Conservation (phyloP, 2,888 invertebrate species). For the Rotaria macrura region DNA sequence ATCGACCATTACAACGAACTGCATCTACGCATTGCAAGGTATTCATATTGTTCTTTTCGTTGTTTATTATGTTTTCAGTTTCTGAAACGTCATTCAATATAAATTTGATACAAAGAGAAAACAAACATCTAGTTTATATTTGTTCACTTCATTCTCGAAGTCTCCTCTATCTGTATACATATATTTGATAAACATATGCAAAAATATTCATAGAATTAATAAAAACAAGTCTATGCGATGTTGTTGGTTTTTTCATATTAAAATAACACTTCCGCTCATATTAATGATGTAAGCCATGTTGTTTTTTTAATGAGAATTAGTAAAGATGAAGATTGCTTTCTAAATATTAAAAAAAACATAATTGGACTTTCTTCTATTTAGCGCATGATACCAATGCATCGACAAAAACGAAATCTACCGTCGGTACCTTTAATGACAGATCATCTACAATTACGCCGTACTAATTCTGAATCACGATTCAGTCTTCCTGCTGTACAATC, state of each 20-base stretch:
- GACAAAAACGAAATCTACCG: conserved; percentile 11
- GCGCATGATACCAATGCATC: background rate
- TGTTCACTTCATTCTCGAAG: no score
- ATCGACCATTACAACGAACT: background rate
- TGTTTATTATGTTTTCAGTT: background rate
- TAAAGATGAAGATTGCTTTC: background rate
- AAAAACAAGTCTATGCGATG: background rate
- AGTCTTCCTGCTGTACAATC: background rate
- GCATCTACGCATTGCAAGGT: background rate
- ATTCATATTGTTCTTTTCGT: background rate
- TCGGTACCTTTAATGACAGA: background rate
- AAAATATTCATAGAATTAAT: background rate
- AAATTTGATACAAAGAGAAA: background rate
- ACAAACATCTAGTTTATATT: no score
- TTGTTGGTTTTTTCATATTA: background rate
- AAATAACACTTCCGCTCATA: background rate
- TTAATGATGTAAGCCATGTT: no score
- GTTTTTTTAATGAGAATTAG: background rate
- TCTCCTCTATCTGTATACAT: background rate
- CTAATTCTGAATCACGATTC: background rate
- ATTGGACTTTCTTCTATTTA: background rate
- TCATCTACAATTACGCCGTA: background rate
- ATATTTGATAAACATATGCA: background rate
- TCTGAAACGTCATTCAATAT: background rate
- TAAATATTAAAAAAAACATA: background rate